These are phyloP conservation scores for Plotosus lineatus DNA, from an alignment of 2,113 vertebrate genomes.

Conservation along the genomic window DNA sequence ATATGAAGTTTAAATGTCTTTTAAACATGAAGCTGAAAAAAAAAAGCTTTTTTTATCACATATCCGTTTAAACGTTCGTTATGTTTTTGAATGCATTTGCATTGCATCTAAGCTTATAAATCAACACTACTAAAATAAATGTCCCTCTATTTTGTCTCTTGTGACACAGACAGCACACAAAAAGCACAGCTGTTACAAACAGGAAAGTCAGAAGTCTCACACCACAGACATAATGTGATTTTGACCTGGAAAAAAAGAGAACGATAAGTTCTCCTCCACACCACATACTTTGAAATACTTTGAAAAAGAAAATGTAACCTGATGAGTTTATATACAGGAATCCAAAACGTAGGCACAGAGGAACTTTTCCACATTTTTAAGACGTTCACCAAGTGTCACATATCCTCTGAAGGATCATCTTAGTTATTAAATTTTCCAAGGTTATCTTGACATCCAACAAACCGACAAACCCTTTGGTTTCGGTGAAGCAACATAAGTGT, in stretches of 20 bases:
- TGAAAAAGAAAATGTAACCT: constrained; percentile 55
- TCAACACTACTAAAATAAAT: constrained; percentile 19
- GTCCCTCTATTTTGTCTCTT: constrained; percentile 45
- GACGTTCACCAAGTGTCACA: neutral
- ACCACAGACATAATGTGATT: constrained; percentile 61
- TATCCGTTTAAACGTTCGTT: neutral
- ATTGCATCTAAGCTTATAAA: neutral
- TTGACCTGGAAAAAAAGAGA: constrained; percentile 42
- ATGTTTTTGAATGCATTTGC: constrained; percentile 27
- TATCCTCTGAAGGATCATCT: constrained; percentile 39
- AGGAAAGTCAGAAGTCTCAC: constrained; percentile 61
- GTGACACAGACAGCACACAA: constrained; percentile 56
- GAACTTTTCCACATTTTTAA: constrained; percentile 55
- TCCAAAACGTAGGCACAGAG: constrained; percentile 66
- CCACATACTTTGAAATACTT: constrained; percentile 50
- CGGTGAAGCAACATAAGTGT: constrained; percentile 50
- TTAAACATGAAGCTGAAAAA: neutral
- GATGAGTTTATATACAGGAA: constrained; percentile 65
- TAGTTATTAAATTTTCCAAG: constrained; percentile 25
- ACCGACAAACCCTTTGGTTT: constrained; percentile 67
- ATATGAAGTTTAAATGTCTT: no score
- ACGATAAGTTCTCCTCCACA: constrained; percentile 33
- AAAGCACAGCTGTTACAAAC: constrained; percentile 63
- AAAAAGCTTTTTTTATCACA: constrained; percentile 24
- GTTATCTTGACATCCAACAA: constrained; percentile 52